Base-by-base conservation (phyloP, 2,888 invertebrate species). In the Cacoxenus indagator region DNA sequence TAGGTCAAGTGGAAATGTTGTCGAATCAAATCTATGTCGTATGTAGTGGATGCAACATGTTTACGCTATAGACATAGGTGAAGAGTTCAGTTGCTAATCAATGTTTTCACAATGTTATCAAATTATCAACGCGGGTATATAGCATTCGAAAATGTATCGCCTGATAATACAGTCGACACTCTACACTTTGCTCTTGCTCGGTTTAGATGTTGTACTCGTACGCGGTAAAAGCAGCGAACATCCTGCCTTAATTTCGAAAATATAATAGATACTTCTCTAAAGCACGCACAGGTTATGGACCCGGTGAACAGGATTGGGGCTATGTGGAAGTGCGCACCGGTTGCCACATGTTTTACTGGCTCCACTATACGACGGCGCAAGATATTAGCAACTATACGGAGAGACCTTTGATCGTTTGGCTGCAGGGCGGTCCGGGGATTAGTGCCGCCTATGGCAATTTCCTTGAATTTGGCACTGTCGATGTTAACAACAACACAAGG, bases 311-410 rank as follows among this genome's bases (percentile, higher is more conserved):
- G 88, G 92, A 92, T 78, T 94, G 92, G 91, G 92, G 90, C 14
- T 93, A 93, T 87, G 92, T 93, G 8, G 90, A 90, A 62, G 93
- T 95, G 0, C 90, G 95, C 0, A 89, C 90, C 2, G 91, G 92
- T 0, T 94, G 95, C 0, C 92, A 94, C 76, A 93, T 94, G 91
- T 95, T 96, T 86, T 96, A 94, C 90, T 96, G 95, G 95, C 87
- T 96, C 54, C 95, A 94, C 84, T 93, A 93, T 82, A 93, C 93
- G 1, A 92, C 92, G 0, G 91, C 92, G 0, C 9, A 37, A 14
- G 87, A 90, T 43, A 91, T 91, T 0, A 78, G 80, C 2, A 88
- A 89, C 43, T 90, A 91, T 79, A 90, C 91, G 0, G 91, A 93
- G 0, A 89, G 91, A 26, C 96, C 96, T 0, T 88, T 96, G 11